Conservation (phyloP, 2,888 invertebrate genomes). For the Drosophila antonietae region DNA sequence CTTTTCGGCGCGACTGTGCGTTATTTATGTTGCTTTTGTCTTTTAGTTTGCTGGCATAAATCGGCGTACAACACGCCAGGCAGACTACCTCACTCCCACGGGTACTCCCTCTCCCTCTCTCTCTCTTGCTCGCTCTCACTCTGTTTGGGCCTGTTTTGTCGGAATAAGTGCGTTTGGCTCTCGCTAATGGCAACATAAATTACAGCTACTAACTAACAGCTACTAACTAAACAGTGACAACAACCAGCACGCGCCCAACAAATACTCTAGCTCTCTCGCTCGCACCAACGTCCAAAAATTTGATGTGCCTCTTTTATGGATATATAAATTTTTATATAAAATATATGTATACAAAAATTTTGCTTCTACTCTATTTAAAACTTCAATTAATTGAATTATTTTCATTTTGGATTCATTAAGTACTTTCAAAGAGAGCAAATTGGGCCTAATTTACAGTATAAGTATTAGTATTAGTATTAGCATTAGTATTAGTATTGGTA, state of each 20-base stretch:
- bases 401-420: too few species aligned
- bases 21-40: conserved; percentile 65
- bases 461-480: too few species aligned
- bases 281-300: background rate
- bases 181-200: conserved; percentile 72
- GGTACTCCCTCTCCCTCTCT: background rate
- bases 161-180: conserved; percentile 59
- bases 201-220: conserved; percentile 65
- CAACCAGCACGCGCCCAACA: conserved; percentile 13
- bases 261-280: conserved; percentile 31
- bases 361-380: background rate
- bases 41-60: conserved; percentile 57
- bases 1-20: conserved; percentile 42
- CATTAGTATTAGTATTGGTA: too few species aligned
- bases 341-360: background rate
- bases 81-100: background rate
- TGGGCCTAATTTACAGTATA: too few species aligned
- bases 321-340: too few species aligned
- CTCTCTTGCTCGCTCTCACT: background rate
- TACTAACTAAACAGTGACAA: conserved; percentile 64
- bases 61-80: conserved; percentile 28
- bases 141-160: conserved; percentile 16
- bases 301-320: background rate
- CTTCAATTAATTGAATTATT: background rate
- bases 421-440: too few species aligned